Base-by-base conservation (phyloP, 2,113 vertebrate species). In the Coryphaenoides rupestris region DNA sequence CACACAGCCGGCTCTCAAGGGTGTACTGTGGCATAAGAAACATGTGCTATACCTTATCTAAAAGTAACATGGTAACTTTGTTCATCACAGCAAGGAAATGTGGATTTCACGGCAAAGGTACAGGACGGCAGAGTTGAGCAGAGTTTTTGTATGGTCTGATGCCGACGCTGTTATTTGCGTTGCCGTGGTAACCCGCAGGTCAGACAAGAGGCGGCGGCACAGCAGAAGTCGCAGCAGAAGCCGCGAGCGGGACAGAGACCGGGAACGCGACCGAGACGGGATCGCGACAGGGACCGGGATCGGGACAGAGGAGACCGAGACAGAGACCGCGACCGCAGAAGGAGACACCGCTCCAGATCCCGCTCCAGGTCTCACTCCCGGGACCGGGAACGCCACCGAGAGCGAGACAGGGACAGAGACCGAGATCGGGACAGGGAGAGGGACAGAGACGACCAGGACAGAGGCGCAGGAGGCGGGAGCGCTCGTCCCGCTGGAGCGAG, bases 221-320 rank as follows among this genome's bases (percentile, higher is more conserved):
- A 97, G 90, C 1, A 92, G 92, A 68, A 94, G 91, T 55, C 93
- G 86, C 75, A 95, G 90, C 73, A 83, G 91, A 69, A 92, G 89
- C 75, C 83, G 90, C 58, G 93, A 92, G 2, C 80, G 90, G 12
- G 91, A 92, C 10, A 62, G 86, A 0, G 87, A 92, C 58, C 66
- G 84, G 23, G 72, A 81, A 28, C 24, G 6, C 24, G 13, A 61
- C 87, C 14, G 72, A 72, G 4, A 89, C 75, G n/a, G n/a, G n/a
- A n/a, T n/a, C 82, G 90, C 57, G 89, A 83, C 45, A 73, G 86
- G 21, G 91, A 91, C 2, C 67, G 88, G 17, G 93, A 92, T 0
- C 81, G 68, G 12, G 91, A 92, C 10, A 62, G 86, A 0, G 87
- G 72, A 72, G 4, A 89, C 75, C 82, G 90, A 57, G 89, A 83